These are phyloP conservation scores for Oryzias curvinotus DNA, from an alignment of 2,113 vertebrate genomes.

Conservation along the genomic window DNA sequence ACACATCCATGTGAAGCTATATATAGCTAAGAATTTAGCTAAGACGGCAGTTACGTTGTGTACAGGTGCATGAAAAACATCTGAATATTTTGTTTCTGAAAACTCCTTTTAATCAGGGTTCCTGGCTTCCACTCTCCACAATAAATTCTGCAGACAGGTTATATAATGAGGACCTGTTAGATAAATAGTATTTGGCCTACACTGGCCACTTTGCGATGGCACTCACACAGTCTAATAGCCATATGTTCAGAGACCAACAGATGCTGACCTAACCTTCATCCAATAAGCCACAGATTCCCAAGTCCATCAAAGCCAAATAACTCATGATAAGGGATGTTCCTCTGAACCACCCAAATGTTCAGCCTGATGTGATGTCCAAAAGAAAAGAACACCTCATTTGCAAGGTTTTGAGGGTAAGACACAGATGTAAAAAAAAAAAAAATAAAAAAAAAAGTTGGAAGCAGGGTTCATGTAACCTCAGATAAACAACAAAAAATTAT, in stretches of 20 bases:
- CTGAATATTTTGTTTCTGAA: background rate
- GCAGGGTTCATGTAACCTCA: no score
- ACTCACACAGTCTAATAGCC: slow-evolving; percentile 52
- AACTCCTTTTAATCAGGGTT: slow-evolving; percentile 24
- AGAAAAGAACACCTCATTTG: background rate
- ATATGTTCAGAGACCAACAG: slow-evolving; percentile 59
- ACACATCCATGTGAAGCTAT: slow-evolving; percentile 10
- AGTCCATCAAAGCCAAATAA: slow-evolving; percentile 41
- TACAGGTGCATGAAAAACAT: no score
- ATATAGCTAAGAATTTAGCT: slow-evolving; percentile 47
- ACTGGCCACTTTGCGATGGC: slow-evolving; percentile 32
- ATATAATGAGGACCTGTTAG: slow-evolving; percentile 33
- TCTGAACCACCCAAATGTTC: slow-evolving; percentile 10
- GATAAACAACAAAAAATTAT: no score
- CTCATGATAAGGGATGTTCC: slow-evolving; percentile 26
- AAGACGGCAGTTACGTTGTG: background rate
- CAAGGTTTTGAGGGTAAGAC: background rate
- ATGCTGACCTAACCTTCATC: slow-evolving; percentile 63
- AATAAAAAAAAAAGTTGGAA: background rate
- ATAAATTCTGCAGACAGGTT: slow-evolving; percentile 36
- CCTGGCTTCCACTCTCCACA: background rate
- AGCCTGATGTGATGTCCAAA: background rate
- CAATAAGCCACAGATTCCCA: slow-evolving; percentile 26
- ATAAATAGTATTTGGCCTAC: slow-evolving; percentile 54
- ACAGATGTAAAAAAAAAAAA: background rate